Evolutionary conservation across 2,113 vertebrate genomes (phyloP).

Genomic region (Podarcis cretensis): DNA sequence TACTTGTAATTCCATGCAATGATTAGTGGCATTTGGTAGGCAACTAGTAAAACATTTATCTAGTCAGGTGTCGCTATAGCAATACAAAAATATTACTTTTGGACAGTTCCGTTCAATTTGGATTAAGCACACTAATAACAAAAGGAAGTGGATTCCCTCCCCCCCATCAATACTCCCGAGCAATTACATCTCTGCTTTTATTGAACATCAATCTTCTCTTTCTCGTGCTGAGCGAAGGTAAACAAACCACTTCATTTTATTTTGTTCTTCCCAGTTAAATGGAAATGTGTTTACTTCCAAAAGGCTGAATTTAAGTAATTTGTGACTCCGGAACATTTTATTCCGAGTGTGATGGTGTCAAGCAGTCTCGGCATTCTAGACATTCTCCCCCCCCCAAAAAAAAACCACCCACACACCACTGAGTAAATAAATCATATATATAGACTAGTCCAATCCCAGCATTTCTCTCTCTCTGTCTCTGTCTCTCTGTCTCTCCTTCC

Average conservation of each 20-base stretch:
- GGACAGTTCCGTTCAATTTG: not conserved
- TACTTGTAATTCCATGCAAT: not conserved
- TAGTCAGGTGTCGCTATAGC: not conserved
- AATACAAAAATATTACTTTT: not conserved
- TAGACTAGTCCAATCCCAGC: not conserved
- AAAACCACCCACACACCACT: not conserved
- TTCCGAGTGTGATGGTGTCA: conserved; percentile 34
- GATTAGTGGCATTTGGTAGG: not conserved
- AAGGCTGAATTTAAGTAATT: conserved; percentile 40
- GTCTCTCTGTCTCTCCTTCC: not conserved
- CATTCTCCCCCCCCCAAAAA: not conserved
- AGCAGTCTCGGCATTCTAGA: conserved; percentile 9
- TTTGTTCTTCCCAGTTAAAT: conserved; percentile 42
- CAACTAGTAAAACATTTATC: not conserved
- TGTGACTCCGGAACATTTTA: conserved; percentile 56
- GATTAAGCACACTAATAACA: not conserved
- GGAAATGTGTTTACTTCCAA: conserved; percentile 45
- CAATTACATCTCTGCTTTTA: conserved; percentile 4
- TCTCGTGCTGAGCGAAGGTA: conserved; percentile 32
- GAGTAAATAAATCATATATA: conserved; percentile 49
- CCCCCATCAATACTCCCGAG: not conserved
- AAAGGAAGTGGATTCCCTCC: not conserved
- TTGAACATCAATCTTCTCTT: conserved; percentile 18
- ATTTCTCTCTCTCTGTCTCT: not conserved
- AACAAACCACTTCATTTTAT: conserved; percentile 56